Conservation (phyloP, 2,113 vertebrate species). For the Rallus limicola region DNA sequence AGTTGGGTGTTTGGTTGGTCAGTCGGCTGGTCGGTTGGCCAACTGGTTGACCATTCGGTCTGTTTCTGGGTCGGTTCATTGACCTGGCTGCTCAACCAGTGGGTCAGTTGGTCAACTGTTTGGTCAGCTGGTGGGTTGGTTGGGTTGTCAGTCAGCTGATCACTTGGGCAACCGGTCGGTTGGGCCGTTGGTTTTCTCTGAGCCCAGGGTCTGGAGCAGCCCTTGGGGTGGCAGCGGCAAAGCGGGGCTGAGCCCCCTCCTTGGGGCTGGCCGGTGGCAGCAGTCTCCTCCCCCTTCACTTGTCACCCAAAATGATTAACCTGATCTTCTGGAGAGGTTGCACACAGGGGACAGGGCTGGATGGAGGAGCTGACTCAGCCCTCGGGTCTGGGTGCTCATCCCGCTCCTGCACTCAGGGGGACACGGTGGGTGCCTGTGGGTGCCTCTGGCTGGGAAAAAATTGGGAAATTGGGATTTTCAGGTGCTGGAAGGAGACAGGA, state of each 20-base stretch:
- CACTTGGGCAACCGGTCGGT: background rate
- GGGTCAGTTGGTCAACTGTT: background rate
- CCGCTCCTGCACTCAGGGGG: background rate
- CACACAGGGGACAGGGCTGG: background rate
- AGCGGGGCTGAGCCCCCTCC: background rate
- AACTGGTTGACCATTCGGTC: background rate
- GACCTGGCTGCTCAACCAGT: background rate
- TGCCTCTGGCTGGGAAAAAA: background rate
- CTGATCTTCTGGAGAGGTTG: fast-evolving
- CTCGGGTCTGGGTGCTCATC: fast-evolving
- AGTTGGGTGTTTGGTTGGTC: background rate
- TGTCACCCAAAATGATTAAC: background rate
- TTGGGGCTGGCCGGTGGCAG: fast-evolving
- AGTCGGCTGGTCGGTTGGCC: background rate
- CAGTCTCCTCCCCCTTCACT: background rate
- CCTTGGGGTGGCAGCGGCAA: background rate
- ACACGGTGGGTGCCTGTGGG: fast-evolving
- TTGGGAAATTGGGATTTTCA: background rate
- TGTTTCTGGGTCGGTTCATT: background rate
- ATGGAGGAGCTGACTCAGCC: background rate
- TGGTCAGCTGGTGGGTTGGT: fast-evolving
- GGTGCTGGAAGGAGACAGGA: background rate
- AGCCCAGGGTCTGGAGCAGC: fast-evolving
- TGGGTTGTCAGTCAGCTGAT: background rate
- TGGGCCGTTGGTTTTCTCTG: background rate